Percentiles rank a stretch among this genome's conserved stretches.
Evolutionary conservation across 2,113 vertebrate genomes (phyloP).

Genomic region (Scartelaos histophorus): DNA sequence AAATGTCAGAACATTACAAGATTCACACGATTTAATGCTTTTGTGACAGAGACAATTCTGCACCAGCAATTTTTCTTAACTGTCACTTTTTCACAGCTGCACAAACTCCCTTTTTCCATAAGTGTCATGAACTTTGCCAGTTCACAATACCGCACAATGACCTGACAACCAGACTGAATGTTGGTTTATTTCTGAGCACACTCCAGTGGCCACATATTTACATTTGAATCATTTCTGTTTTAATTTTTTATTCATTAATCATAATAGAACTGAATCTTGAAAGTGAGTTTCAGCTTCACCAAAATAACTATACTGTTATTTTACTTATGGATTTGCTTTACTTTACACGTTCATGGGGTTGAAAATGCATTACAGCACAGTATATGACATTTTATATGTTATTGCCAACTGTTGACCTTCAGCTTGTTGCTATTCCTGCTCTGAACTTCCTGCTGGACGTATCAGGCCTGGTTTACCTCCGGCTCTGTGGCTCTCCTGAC

Average conservation of each 20-base stretch:
- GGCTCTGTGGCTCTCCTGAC: slow-evolving; percentile 18
- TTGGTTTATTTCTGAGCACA: neutral
- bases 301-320: too few species aligned
- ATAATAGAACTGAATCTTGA: too few species aligned
- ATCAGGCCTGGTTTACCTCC: slow-evolving; percentile 1
- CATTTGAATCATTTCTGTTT: too few species aligned
- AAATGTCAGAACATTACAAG: neutral
- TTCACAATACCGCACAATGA: neutral
- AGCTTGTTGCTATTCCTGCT: neutral
- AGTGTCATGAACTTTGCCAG: neutral
- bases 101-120: neutral
- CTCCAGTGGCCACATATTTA: too few species aligned
- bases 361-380: neutral
- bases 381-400: neutral
- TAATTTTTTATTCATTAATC: too few species aligned
- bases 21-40: neutral
- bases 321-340: too few species aligned
- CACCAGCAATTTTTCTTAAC: neutral
- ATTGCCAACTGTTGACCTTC: neutral
- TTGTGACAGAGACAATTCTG: neutral
- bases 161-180: neutral
- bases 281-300: too few species aligned
- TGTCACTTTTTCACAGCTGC: neutral
- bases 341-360: too few species aligned
- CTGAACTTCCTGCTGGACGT: neutral